Percentiles rank a stretch among this genome's conserved stretches.
These are phyloP conservation scores for Taenioides sp. DNA, from an alignment of 2,797 vertebrate species.

Conservation along the genomic window DNA sequence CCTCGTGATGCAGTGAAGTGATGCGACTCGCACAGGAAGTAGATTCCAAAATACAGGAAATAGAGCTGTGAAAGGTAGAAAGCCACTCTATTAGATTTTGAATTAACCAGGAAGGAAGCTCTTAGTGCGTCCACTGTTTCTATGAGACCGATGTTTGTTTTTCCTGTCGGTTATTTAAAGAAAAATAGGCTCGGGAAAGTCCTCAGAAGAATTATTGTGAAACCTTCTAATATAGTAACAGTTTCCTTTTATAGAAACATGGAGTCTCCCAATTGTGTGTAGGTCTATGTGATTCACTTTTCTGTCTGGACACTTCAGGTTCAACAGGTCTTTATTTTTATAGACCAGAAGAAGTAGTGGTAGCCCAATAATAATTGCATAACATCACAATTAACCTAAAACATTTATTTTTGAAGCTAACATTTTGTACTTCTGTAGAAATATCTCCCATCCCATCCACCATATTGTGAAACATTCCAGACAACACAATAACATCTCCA, in stretches of 20 bases:
- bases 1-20: conserved; percentile 30
- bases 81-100: conserved; percentile 35
- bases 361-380: no score
- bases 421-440: no score
- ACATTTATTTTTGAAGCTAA: no score
- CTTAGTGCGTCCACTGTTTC: conserved; percentile 54
- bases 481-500: no score
- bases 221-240: conserved; percentile 49
- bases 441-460: no score
- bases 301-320: conserved; percentile 20
- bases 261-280: conserved; percentile 30
- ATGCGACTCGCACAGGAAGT: conserved; percentile 24
- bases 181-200: conserved; percentile 22
- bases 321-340: not conserved
- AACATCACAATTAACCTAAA: no score
- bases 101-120: conserved; percentile 56
- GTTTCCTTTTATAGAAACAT: conserved; percentile 45
- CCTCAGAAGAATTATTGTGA: conserved; percentile 31
- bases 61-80: conserved; percentile 58
- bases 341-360: not conserved
- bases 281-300: conserved; percentile 42
- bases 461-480: no score
- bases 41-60: conserved; percentile 40
- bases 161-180: conserved; percentile 30
- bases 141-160: conserved; percentile 51